Evolutionary conservation across 2,888 invertebrate species (phyloP).

Genomic region (Melipona bicolor): DNA sequence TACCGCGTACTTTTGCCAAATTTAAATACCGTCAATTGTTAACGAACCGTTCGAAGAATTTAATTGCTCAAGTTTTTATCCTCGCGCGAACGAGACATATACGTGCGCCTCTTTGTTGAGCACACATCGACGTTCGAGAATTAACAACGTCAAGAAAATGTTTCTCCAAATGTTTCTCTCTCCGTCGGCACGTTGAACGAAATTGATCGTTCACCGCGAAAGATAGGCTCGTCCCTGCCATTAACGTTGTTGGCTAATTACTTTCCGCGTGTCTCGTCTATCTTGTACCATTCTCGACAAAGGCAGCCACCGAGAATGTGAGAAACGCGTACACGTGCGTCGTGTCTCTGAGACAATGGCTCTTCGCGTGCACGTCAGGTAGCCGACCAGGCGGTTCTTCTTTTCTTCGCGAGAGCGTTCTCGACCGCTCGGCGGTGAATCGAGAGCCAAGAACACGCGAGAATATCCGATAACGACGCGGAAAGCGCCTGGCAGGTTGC

Average conservation of each 20-base stretch:
- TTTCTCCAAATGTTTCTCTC: too few relatives aligned
- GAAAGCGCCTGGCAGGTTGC: slow-evolving; percentile 17
- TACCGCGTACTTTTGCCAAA: neutral
- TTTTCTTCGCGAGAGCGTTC: neutral
- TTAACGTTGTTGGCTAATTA: slow-evolving; percentile 14
- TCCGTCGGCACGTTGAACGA: neutral
- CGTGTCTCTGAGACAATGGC: neutral
- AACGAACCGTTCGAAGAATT: neutral
- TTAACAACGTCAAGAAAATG: neutral
- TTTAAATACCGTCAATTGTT: neutral
- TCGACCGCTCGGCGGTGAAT: neutral
- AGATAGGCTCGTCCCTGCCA: neutral
- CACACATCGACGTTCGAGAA: neutral
- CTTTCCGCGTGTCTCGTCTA: slow-evolving; percentile 8
- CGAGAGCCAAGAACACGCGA: slow-evolving; percentile 2
- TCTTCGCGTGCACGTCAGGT: neutral
- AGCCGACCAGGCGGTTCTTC: neutral
- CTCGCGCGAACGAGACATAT: too few relatives aligned
- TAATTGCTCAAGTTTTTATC: too few relatives aligned
- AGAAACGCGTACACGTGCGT: slow-evolving; percentile 17
- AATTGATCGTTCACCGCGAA: neutral
- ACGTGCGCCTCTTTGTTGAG: neutral
- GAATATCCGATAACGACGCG: slow-evolving; percentile 40
- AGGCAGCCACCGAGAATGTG: neutral
- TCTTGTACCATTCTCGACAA: neutral